Conservation (phyloP, 2,888 invertebrate species). For the Ennomos quercinarius region DNA sequence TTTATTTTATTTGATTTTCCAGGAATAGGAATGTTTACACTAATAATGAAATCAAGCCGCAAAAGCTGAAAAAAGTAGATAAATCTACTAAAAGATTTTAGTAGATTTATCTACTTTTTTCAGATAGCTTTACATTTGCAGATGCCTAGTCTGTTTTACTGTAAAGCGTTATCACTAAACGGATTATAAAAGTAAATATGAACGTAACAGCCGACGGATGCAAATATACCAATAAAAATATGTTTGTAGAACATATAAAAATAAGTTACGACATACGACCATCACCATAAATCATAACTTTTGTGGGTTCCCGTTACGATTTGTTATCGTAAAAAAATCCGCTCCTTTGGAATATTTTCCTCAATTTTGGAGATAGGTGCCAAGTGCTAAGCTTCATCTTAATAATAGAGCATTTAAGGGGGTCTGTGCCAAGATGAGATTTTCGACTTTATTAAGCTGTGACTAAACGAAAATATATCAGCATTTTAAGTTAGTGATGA, state of each 20-base stretch:
- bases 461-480: conserved; percentile 13
- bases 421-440: conserved; percentile 15
- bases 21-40: no score
- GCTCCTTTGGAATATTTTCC: conserved; percentile 28
- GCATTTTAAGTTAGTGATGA: neutral
- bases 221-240: conserved; percentile 46
- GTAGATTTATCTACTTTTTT: no score
- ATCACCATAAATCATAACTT: conserved; percentile 57
- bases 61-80: no score
- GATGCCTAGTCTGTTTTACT: neutral
- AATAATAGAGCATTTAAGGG: conserved; percentile 20
- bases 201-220: conserved; percentile 26
- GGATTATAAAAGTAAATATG: conserved; percentile 32
- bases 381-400: conserved; percentile 28
- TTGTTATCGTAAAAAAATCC: conserved; percentile 43
- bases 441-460: conserved; percentile 7
- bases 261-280: conserved; percentile 54
- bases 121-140: conserved; percentile 3
- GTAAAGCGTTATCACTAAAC: conserved; percentile 27
- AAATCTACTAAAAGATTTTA: no score
- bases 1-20: no score
- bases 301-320: conserved; percentile 49
- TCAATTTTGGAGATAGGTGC: conserved; percentile 25
- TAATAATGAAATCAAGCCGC: no score
- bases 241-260: conserved; percentile 49